Evolutionary conservation across 2,888 invertebrate genomes (phyloP).

Genomic region (Sympetrum striolatum): DNA sequence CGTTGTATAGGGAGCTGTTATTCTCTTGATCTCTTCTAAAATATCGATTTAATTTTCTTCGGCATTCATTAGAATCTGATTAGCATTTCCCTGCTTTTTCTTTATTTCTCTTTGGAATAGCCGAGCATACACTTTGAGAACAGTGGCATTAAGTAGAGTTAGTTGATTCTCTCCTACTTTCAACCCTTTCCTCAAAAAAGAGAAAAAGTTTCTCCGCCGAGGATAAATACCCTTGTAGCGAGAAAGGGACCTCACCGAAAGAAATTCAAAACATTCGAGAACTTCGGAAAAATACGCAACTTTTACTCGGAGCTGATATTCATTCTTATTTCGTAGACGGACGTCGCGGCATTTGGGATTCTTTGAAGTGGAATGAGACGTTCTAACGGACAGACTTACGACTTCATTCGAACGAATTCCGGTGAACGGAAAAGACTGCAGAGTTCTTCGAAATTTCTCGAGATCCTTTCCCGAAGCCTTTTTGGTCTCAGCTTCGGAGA

Average conservation of each 20-base stretch:
- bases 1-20: too few relatives aligned
- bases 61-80: too few relatives aligned
- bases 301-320: neutral
- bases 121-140: neutral
- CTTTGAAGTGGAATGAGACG: neutral
- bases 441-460: too few relatives aligned
- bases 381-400: neutral
- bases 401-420: too few relatives aligned
- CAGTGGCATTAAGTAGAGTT: neutral
- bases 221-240: neutral
- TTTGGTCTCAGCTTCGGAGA: too few relatives aligned
- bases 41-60: too few relatives aligned
- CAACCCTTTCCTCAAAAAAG: neutral
- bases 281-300: neutral
- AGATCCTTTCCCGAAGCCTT: too few relatives aligned
- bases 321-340: neutral
- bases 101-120: neutral
- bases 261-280: neutral
- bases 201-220: neutral
- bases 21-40: too few relatives aligned
- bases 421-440: too few relatives aligned
- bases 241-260: neutral
- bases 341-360: too few relatives aligned
- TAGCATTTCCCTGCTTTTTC: too few relatives aligned
- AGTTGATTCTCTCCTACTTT: neutral